Base-by-base conservation (phyloP, 1,140 invertebrate species). In the Megalopta genalis region DNA sequence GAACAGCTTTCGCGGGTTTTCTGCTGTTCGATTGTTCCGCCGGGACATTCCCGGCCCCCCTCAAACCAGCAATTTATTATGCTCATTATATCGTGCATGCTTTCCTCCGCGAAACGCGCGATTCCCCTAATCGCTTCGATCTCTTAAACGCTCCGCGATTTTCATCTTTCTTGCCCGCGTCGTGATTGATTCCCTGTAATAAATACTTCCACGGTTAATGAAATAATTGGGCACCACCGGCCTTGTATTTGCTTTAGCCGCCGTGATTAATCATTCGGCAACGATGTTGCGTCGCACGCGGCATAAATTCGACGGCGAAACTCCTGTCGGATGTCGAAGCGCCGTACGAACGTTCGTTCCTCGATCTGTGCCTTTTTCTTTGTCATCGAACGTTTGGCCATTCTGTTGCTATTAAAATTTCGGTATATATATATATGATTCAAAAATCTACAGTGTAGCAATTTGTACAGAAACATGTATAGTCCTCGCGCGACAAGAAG, bases 21-120 rank as follows among this genome's bases (percentile, higher is more conserved):
- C 25, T 27, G 32, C 42, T 1, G 8, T 23, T 68, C 60, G 76
- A 78, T 78, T 78, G 49, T 78, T 74, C 37, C 69, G n/a, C 52
- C 37, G n/a, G 10, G 54, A 49, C 12, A 37, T 63, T 32, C 59
- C 14, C 49, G 27, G n/a, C n/a, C 2, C 32, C 18, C n/a, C 27
- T 52, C 59, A 23, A 72, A 78, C 69, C 46, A 63, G 37, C n/a
- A 52, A 64, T 77, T 63, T 63, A 32, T 42, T 70, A 49, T 52
- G 59, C 46, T 64, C 39, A 21, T 68, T 76, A 72, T 52, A 77
- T 64, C 76, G 62, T 32, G 27, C 18, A 25, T 8, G 49, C 14
- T 59, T 75, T 67, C 21, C 63, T 66, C 12, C 8, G 46, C 37
- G n/a, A 16, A 9, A 18, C 21, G 27, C 21, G 27, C 42, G 25